phyloP scores from a whole-genome alignment of 2,113 vertebrate genomes.

The Amphiprion percula region DNA sequence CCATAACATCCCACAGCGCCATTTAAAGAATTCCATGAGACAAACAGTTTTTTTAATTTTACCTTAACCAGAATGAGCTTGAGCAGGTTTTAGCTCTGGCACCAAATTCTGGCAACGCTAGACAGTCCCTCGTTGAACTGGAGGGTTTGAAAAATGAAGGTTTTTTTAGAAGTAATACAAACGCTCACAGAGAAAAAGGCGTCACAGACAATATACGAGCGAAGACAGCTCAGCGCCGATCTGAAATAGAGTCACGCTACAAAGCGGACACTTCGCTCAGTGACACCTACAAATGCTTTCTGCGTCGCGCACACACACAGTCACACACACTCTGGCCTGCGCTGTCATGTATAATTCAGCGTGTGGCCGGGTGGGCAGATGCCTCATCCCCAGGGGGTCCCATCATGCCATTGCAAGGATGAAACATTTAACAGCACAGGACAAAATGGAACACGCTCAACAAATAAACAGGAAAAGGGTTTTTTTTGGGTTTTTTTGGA shows the following conservation, averaged over 20 bases:
- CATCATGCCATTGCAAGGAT: constrained; percentile 79
- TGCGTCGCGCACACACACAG: constrained; percentile 40
- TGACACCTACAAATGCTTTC: constrained; percentile 75
- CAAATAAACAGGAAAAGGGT: constrained; percentile 80
- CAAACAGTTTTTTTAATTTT: neutral
- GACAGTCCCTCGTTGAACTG: neutral
- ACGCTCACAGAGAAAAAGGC: constrained; percentile 12
- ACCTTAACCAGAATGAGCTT: neutral
- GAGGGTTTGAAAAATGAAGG: neutral
- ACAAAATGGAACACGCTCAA: constrained; percentile 85
- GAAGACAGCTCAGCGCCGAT: constrained; percentile 43
- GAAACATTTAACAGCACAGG: constrained; percentile 87
- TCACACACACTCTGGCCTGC: constrained; percentile 62
- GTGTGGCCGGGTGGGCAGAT: constrained; percentile 79
- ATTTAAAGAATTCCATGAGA: constrained; percentile 25
- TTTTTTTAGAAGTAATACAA: constrained; percentile 7
- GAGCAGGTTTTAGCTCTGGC: constrained; percentile 10
- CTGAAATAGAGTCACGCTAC: constrained; percentile 64
- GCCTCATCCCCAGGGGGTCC: constrained; percentile 79
- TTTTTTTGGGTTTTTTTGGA: constrained; percentile 50
- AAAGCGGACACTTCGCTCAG: constrained; percentile 70
- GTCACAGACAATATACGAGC: constrained; percentile 25
- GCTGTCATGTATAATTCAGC: constrained; percentile 85
- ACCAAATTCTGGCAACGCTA: neutral
- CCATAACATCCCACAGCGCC: constrained; percentile 1